These are phyloP conservation scores for Amphiprion ocellaris DNA, from an alignment of 2,113 vertebrate genomes.

Conservation along the genomic window DNA sequence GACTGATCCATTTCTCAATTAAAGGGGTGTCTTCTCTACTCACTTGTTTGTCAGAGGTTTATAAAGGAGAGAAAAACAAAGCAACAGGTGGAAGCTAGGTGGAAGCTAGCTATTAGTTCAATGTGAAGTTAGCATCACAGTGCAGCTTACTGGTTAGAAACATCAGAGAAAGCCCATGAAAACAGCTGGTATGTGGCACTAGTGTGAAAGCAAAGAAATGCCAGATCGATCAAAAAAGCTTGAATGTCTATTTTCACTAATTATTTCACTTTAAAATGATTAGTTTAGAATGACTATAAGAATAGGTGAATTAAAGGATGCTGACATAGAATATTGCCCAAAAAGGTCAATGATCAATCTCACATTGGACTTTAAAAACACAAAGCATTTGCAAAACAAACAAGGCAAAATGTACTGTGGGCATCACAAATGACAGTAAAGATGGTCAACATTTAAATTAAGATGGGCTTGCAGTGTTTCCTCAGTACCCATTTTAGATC, in stretches of 20 bases:
- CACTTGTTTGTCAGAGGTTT: conserved; percentile 56
- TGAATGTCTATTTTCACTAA: not conserved
- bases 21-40: conserved; percentile 47
- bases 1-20: conserved; percentile 69
- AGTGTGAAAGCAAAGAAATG: conserved; percentile 17
- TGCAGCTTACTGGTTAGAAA: conserved; percentile 21
- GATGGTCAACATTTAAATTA: conserved; percentile 16
- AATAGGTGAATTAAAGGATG: not conserved
- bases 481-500: not conserved
- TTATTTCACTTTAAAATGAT: not conserved
- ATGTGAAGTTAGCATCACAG: conserved; percentile 21
- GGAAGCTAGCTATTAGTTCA: conserved; percentile 36
- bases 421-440: conserved; percentile 21
- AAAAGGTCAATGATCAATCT: conserved; percentile 40
- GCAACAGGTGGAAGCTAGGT: conserved; percentile 58
- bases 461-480: conserved; percentile 38
- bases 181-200: not conserved
- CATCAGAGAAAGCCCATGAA: conserved; percentile 6
- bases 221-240: conserved; percentile 34
- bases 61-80: conserved; percentile 51
- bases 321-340: not conserved
- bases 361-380: conserved; percentile 31
- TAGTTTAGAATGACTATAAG: not conserved
- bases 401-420: conserved; percentile 1
- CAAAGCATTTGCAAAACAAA: conserved; percentile 31